phyloP scores from a whole-genome alignment of 2,888 invertebrate species.

The Torymus tubicola region DNA sequence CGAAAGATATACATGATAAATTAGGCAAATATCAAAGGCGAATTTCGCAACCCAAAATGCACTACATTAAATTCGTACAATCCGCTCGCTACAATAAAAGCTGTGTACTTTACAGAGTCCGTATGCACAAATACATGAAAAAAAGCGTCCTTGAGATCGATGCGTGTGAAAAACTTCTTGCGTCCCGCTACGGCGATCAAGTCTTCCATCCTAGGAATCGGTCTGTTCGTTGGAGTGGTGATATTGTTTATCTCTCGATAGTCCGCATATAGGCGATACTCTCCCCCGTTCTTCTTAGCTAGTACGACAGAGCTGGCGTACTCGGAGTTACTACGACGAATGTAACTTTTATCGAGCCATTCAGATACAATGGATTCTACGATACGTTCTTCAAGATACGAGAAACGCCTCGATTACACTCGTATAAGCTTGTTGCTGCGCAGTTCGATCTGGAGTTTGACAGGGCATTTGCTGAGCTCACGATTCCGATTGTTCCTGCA shows the following conservation, averaged over 20 bases:
- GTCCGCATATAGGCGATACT: not conserved
- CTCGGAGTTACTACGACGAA: not conserved
- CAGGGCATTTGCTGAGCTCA: not conserved
- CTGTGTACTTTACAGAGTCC: not conserved
- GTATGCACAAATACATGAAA: not conserved
- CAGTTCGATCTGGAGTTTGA: not conserved
- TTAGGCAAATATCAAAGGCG: not conserved
- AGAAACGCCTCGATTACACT: too few species aligned
- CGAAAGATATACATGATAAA: not conserved
- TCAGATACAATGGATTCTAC: too few species aligned
- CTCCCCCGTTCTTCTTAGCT: not conserved
- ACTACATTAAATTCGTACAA: not conserved
- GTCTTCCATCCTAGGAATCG: not conserved
- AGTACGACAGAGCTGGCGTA: not conserved
- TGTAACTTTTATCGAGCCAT: too few species aligned
- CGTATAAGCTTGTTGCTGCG: not conserved
- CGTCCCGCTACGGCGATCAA: not conserved
- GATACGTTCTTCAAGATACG: too few species aligned
- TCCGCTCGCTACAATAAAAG: not conserved
- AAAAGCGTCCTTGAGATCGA: slow-evolving; percentile 2
- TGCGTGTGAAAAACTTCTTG: not conserved
- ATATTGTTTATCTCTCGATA: not conserved
- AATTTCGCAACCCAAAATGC: not conserved
- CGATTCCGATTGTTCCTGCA: not conserved
- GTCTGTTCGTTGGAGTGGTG: not conserved